phyloP scores from a whole-genome alignment of 2,113 vertebrate genomes.

The Muntiacus reevesi region DNA sequence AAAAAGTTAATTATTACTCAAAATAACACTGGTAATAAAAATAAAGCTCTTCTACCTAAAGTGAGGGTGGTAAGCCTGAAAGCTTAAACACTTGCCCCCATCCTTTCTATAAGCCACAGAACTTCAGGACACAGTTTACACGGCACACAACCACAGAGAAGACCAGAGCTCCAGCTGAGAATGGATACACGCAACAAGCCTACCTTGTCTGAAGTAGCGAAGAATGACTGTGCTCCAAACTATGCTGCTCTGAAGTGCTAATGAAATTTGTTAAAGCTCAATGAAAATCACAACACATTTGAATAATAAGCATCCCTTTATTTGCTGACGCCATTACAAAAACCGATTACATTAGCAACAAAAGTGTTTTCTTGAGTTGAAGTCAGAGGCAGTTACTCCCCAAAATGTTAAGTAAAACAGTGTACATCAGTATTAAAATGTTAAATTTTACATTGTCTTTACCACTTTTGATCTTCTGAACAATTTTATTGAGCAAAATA shows the following conservation, averaged over 20 bases:
- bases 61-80: not conserved
- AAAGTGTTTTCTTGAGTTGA: conserved; percentile 84
- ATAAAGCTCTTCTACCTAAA: not conserved
- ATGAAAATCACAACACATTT: conserved; percentile 51
- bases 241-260: not conserved
- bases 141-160: not conserved
- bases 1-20: not conserved
- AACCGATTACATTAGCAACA: conserved; percentile 85
- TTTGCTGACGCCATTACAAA: conserved; percentile 85
- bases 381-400: conserved; percentile 83
- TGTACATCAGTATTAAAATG: conserved; percentile 86
- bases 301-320: conserved; percentile 84
- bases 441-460: conserved; percentile 80
- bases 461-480: conserved; percentile 79
- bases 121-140: not conserved
- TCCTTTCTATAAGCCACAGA: not conserved
- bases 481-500: conserved; percentile 79
- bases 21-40: not conserved
- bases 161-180: not conserved
- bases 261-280: conserved; percentile 25
- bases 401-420: conserved; percentile 83
- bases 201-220: not conserved
- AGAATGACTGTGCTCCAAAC: not conserved
- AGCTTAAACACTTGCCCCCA: not conserved
- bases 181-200: not conserved